Base-by-base conservation (phyloP, 2,797 vertebrate species). In the Helarctos malayanus region DNA sequence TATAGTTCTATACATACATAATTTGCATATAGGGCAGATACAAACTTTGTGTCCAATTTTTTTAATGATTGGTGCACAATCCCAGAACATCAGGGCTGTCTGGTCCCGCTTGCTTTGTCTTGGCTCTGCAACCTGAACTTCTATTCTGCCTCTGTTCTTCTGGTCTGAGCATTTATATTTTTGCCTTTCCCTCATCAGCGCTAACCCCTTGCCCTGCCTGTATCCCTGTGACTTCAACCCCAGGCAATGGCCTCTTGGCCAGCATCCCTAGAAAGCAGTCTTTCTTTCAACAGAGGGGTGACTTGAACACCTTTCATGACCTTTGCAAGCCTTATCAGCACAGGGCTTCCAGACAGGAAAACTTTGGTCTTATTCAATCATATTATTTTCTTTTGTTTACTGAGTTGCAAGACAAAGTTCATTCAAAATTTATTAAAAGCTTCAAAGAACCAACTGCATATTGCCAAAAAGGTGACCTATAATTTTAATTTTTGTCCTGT, bases 341-440 rank as follows among this genome's bases (percentile, higher is more conserved):
- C 29, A 75, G 23, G 25, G 54, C 41, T 35, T 76, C 19, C 27
- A 63, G 27, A 29, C 47, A 54, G 41, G 61, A 69, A 94, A 89
- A n/a, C 18, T 82, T 84, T 18, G 61, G 13, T 41, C 35, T 71
- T 29, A 35, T 25, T 89, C 54, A 85, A 35, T 27, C 14, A 29
- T 13, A 8, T 69, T 49, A 23, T 65, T 91, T 52, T 61, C 12
- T 49, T 47, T 89, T 82, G 54, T 93, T 93, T 91, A 45, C 25
- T 68, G 41, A 71, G 11, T 88, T 71, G 2, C 32, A 73, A 81
- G 63, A 14, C 27, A 57, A 38, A 59, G 83, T 92, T 65, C 19
- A 75, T 27, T 78, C 38, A 61, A 69, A 69, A 35, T 16, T 41
- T 71, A 29, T 71, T 65, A 54, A 85, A 91, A 52, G 14, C 12